A percentile compares a stretch with the other conserved stretches of the same genome.
These are phyloP conservation scores for Apus apus DNA, from an alignment of 2,113 vertebrate genomes.

Conservation along the genomic window DNA sequence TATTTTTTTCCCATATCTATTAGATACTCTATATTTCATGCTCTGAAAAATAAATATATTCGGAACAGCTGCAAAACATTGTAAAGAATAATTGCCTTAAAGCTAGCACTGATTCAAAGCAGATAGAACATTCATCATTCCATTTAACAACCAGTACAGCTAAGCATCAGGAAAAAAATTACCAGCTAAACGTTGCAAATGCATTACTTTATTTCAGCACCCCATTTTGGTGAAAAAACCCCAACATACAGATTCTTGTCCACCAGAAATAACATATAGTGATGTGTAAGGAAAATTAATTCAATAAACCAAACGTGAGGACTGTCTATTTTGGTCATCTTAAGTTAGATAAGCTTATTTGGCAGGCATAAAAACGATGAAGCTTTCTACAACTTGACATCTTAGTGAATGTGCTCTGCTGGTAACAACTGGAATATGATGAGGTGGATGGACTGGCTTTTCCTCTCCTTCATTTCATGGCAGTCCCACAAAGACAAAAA, in stretches of 20 bases:
- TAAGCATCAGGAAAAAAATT: background rate
- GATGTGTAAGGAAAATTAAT: background rate
- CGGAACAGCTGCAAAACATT: background rate
- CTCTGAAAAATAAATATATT: background rate
- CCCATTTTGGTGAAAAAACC: background rate
- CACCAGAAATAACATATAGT: background rate
- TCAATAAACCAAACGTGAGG: background rate
- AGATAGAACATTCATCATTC: background rate
- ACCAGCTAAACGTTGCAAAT: background rate
- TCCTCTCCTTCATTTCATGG: background rate
- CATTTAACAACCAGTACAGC: background rate
- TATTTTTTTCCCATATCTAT: background rate
- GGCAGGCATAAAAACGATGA: background rate
- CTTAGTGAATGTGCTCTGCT: background rate
- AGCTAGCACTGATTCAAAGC: background rate
- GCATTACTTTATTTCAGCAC: background rate
- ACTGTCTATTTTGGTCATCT: background rate
- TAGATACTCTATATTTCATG: background rate
- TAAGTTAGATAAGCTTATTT: background rate
- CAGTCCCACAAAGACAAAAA: background rate
- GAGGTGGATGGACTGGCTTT: background rate
- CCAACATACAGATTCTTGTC: background rate
- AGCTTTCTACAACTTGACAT: background rate
- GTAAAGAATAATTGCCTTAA: slow-evolving; percentile 10
- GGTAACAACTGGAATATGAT: background rate